A percentile compares a stretch with the other conserved stretches of the same genome.
phyloP scores from a whole-genome alignment of 37 sponge, comb jelly and placozoan species.

The Hexactinellida sp. region DNA sequence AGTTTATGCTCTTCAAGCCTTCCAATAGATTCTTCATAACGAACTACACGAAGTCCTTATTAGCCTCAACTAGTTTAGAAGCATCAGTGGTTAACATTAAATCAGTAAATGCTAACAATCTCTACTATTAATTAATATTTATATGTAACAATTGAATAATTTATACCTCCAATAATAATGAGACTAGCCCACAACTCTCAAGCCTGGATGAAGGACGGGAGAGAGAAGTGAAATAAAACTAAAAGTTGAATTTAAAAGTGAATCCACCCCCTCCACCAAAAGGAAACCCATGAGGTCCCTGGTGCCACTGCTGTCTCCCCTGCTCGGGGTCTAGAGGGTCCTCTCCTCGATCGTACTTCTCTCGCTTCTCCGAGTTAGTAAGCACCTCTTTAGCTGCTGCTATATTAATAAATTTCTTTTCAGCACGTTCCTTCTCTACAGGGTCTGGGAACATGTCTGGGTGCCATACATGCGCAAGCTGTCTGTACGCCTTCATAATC shows the following conservation, averaged over 20 bases:
- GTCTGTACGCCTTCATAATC: slow-evolving; percentile 88
- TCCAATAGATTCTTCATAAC: neutral
- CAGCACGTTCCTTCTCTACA: slow-evolving; percentile 73
- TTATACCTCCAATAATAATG: no score
- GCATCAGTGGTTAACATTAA: no score
- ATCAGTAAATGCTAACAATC: no score
- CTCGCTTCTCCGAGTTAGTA: slow-evolving; percentile 77
- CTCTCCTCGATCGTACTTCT: slow-evolving; percentile 91
- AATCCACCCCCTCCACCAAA: slow-evolving; percentile 52
- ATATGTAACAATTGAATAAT: no score
- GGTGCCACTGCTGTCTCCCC: slow-evolving; percentile 52
- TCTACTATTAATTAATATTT: no score
- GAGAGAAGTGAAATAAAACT: neutral
- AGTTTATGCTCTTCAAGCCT: neutral
- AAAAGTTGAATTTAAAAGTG: slow-evolving; percentile 85
- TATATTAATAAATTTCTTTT: slow-evolving; percentile 95
- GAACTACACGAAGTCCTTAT: no score
- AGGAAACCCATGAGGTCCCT: slow-evolving; percentile 28
- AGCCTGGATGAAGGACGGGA: no score
- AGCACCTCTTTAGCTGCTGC: slow-evolving; percentile 99
- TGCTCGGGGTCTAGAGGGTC: slow-evolving; percentile 87
- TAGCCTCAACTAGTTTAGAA: no score
- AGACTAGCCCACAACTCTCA: no score
- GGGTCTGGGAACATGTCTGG: slow-evolving; percentile 71
- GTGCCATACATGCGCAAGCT: slow-evolving; percentile 80